Evolutionary conservation across 1,140 invertebrate species (phyloP).

Genomic region (Uloborus diversus): DNA sequence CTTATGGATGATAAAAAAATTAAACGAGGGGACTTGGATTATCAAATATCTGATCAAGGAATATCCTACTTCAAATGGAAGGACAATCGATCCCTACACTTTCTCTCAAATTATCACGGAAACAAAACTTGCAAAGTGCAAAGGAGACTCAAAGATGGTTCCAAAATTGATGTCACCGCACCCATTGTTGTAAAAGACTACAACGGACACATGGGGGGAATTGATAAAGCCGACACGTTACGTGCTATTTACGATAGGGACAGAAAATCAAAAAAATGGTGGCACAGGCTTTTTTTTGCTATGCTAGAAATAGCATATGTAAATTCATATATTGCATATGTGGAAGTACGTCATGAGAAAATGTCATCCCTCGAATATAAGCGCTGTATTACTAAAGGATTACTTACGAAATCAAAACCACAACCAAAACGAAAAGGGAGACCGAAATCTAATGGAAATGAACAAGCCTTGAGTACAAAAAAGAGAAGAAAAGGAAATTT

Average conservation of each 20-base stretch:
- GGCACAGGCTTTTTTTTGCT: conserved; percentile 37
- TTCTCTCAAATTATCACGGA: conserved; percentile 32
- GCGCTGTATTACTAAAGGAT: conserved; percentile 23
- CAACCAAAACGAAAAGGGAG: conserved; percentile 16
- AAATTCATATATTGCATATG: conserved; percentile 24
- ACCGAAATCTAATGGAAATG: conserved; percentile 28
- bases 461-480: conserved; percentile 21
- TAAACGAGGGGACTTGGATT: conserved; percentile 28
- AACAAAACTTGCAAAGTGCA: conserved; percentile 12
- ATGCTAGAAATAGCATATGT: conserved; percentile 16
- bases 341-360: conserved; percentile 21
- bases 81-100: conserved; percentile 31
- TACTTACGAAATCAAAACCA: conserved; percentile 32
- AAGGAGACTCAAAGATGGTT: conserved; percentile 13
- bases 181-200: conserved; percentile 36
- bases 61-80: conserved; percentile 33
- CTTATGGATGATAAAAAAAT: conserved; percentile 26
- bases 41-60: conserved; percentile 34
- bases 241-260: conserved; percentile 29
- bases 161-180: conserved; percentile 19
- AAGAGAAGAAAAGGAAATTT: conserved; percentile 35
- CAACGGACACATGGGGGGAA: conserved; percentile 31
- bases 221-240: conserved; percentile 33
- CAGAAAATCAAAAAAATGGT: conserved; percentile 30
- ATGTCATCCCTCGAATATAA: conserved; percentile 25